These are phyloP conservation scores for Nannoperca australis DNA, from an alignment of 2,797 vertebrate genomes.

Conservation along the genomic window DNA sequence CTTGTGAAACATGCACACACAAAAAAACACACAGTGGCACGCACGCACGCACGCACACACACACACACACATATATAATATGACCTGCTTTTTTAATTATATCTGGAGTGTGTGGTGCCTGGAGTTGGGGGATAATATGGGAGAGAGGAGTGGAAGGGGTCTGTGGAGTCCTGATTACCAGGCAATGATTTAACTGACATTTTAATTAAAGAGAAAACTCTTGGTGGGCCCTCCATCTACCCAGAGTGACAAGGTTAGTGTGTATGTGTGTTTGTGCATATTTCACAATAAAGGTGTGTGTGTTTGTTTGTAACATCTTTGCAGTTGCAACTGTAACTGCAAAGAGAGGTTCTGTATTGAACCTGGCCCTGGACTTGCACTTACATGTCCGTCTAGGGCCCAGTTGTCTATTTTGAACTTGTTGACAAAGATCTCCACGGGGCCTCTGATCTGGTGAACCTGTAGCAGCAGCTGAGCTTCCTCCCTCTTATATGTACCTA, in stretches of 20 bases:
- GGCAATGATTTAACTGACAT: conserved; percentile 88
- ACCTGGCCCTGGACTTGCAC: conserved; percentile 69
- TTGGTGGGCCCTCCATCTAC: conserved; percentile 80
- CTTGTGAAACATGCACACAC: conserved; percentile 2
- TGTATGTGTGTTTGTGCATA: conserved; percentile 62
- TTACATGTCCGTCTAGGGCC: conserved; percentile 97
- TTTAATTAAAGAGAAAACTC: conserved; percentile 89
- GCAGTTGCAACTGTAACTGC: too few relatives aligned
- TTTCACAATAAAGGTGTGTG: conserved; percentile 48
- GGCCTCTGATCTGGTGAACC: conserved; percentile 94
- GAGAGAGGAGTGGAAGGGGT: conserved; percentile 59
- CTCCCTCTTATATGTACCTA: conserved; percentile 94
- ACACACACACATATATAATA: background rate
- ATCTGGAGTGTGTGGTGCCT: conserved; percentile 51
- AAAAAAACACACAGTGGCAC: background rate
- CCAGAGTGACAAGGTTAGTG: conserved; percentile 78
- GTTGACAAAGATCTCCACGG: conserved; percentile 94
- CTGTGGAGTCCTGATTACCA: conserved; percentile 85
- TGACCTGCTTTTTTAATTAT: conserved; percentile 66
- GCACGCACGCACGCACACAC: background rate
- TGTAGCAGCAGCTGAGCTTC: conserved; percentile 96
- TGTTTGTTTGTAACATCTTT: conserved; percentile 33
- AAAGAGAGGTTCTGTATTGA: conserved; percentile 17
- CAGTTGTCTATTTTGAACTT: conserved; percentile 98
- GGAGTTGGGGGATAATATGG: conserved; percentile 60